phyloP scores from a whole-genome alignment of 64 coral and sea anemone species.

The Exaiptasia diaphana region DNA sequence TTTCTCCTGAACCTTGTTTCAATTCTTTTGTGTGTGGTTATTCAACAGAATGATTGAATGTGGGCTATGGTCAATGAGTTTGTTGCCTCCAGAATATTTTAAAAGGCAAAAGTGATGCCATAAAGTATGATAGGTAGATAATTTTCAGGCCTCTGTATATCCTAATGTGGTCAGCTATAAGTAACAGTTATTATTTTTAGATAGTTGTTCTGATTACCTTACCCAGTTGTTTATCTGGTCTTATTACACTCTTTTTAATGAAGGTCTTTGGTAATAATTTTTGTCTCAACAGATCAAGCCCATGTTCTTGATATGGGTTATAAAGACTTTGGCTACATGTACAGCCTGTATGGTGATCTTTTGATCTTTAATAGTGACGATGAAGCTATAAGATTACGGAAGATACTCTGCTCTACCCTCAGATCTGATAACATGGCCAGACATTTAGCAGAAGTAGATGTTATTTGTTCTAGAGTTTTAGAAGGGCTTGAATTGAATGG shows the following conservation, averaged over 20 bases:
- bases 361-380: constrained; percentile 83
- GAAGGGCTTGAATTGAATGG: constrained; percentile 42
- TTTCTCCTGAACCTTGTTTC: neutral
- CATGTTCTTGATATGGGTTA: constrained; percentile 85
- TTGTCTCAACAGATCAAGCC: constrained; percentile 61
- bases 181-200: no score
- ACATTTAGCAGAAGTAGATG: constrained; percentile 69
- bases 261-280: no score
- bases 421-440: constrained; percentile 71
- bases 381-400: constrained; percentile 69
- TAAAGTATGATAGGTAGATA: no score
- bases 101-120: no score
- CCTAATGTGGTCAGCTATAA: no score
- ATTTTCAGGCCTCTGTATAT: no score
- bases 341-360: constrained; percentile 90
- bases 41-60: no score
- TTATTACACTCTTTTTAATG: no score
- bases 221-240: no score
- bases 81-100: no score
- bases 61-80: no score
- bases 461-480: constrained; percentile 57
- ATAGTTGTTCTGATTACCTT: no score
- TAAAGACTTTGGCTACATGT: constrained; percentile 98
- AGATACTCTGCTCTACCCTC: constrained; percentile 69
- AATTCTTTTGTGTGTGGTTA: neutral